These are phyloP conservation scores for Trichogramma evanescens DNA, from an alignment of 2,888 invertebrate genomes.

Conservation along the genomic window DNA sequence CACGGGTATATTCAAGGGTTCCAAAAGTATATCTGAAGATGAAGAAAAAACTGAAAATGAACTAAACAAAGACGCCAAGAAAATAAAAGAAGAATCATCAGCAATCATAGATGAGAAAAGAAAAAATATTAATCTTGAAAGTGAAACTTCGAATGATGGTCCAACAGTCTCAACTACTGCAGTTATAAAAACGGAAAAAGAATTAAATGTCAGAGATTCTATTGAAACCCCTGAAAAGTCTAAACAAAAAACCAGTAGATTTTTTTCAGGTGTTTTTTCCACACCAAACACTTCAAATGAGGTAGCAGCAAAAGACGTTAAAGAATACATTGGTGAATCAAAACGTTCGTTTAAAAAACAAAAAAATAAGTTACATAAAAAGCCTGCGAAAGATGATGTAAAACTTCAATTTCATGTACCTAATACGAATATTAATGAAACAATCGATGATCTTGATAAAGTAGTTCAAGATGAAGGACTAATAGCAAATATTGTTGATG, in stretches of 20 bases:
- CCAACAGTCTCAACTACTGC: too few species aligned
- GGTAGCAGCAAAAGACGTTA: constrained; percentile 22
- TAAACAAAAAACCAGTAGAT: constrained; percentile 24
- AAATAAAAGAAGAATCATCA: too few species aligned
- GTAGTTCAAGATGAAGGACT: not conserved
- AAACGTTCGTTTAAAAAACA: not conserved
- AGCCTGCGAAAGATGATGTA: not conserved
- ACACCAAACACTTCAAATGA: constrained; percentile 34
- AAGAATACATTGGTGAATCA: constrained; percentile 3
- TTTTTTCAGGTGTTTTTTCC: constrained; percentile 27
- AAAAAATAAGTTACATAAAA: not conserved
- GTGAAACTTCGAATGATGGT: too few species aligned
- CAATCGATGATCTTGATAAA: not conserved
- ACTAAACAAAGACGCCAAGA: too few species aligned
- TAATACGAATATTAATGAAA: not conserved
- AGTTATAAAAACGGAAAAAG: too few species aligned
- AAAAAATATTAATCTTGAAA: too few species aligned
- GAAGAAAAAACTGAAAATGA: too few species aligned
- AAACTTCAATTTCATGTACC: not conserved
- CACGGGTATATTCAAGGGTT: too few species aligned
- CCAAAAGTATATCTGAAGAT: too few species aligned
- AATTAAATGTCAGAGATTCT: too few species aligned
- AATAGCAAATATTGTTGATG: not conserved
- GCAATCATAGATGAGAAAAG: too few species aligned
- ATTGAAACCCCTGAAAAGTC: constrained; percentile 15